A percentile compares a stretch with the other conserved stretches of the same genome.
These are phyloP conservation scores for Medauroidea extradentata DNA, from an alignment of 1,140 invertebrate genomes.

Conservation along the genomic window DNA sequence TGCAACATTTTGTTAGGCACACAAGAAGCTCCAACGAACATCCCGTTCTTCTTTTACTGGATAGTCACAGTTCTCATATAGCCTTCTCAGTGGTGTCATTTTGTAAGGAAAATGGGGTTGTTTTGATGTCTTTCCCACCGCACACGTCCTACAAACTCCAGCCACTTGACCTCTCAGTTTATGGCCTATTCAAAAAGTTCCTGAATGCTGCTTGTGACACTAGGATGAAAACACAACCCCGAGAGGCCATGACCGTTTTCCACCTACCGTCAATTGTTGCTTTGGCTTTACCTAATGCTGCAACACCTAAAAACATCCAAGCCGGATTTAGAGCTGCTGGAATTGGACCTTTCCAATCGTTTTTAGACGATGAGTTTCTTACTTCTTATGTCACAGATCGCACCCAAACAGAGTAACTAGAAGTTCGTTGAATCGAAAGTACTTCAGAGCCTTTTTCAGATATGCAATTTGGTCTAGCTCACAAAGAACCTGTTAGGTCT, in stretches of 20 bases:
- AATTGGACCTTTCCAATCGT: constrained; percentile 38
- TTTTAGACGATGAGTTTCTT: constrained; percentile 12
- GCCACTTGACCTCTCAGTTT: constrained; percentile 40
- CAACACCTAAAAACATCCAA: constrained; percentile 40
- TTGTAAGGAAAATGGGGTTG: constrained; percentile 24
- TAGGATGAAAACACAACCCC: constrained; percentile 25
- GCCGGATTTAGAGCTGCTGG: constrained; percentile 33
- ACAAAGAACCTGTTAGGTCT: neutral
- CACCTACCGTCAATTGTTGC: constrained; percentile 31
- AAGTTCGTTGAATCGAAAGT: neutral
- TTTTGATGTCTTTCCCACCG: constrained; percentile 27
- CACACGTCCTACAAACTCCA: constrained; percentile 36
- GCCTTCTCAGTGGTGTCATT: neutral
- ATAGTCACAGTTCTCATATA: constrained; percentile 6
- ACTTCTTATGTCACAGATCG: neutral
- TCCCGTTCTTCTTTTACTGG: neutral
- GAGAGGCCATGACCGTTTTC: constrained; percentile 34
- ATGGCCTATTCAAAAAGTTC: constrained; percentile 40
- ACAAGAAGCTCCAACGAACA: neutral
- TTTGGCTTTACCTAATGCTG: constrained; percentile 27
- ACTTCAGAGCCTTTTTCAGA: neutral
- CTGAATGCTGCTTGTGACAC: constrained; percentile 26
- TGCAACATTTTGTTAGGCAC: constrained; percentile 25
- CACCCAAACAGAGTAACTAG: neutral
- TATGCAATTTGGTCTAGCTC: neutral